Evolutionary conservation across 2,888 invertebrate genomes (phyloP).

Genomic region (Mylabris sibirica): DNA sequence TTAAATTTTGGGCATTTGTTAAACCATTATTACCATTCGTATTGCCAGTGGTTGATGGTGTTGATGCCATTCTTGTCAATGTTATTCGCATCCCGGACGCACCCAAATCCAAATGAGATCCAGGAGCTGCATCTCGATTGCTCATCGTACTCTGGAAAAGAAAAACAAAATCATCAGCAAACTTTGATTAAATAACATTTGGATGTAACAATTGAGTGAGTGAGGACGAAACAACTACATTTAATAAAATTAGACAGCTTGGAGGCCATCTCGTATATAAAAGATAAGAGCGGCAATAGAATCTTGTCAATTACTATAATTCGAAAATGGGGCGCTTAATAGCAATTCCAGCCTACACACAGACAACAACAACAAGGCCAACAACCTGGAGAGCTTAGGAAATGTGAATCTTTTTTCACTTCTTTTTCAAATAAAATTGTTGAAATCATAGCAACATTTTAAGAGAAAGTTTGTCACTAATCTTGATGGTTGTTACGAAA

Average conservation of each 20-base stretch:
- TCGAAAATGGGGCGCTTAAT: conserved; percentile 14
- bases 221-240: background rate
- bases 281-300: conserved; percentile 10
- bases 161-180: conserved; percentile 33
- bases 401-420: background rate
- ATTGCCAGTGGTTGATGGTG: conserved; percentile 50
- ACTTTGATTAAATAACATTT: conserved; percentile 10
- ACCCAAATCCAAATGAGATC: conserved; percentile 56
- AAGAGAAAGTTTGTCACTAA: conserved; percentile 12
- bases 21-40: conserved; percentile 33
- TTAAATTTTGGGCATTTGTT: conserved; percentile 46
- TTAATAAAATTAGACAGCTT: background rate
- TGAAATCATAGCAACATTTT: background rate
- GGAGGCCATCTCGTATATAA: conserved; percentile 10
- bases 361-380: conserved; percentile 10
- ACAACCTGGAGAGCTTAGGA: conserved; percentile 12
- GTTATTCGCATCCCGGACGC: conserved; percentile 58
- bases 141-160: conserved; percentile 42
- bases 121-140: conserved; percentile 42
- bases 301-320: conserved; percentile 14
- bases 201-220: background rate
- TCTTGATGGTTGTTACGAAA: background rate
- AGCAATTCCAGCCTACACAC: conserved; percentile 11
- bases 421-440: background rate
- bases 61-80: conserved; percentile 60